Evolutionary conservation across 2,113 vertebrate species (phyloP), one percentile per base, ranked within the genome.

Genomic region (Anguilla rostrata): DNA sequence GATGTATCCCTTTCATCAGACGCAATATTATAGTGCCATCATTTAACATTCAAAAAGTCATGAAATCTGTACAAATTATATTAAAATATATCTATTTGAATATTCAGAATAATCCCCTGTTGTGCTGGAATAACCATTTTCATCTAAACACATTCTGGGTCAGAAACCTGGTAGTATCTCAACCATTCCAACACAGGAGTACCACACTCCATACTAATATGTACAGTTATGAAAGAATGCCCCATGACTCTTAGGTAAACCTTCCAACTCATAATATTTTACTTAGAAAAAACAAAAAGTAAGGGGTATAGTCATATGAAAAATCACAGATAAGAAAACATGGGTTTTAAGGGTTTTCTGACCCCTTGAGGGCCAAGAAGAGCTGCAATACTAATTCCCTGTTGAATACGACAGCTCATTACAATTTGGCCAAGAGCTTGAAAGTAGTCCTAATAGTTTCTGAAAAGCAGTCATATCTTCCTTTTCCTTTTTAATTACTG

Each of bases 331-430:
- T 66, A 66, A 60, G 71, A 83, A 60, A 83, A 83, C 26, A 60
- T 46, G 22, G 22, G n/a, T n/a, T 20, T 56, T 20, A 14, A 83
- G 34, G 15, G 26, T 34, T 39, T 60, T 12, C 11, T 39, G n/a
- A 83, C 29, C 57, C 82, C 82, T 83, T 83, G 34, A 83, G 56
- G 49, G 14, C 57, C 15, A 29, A 34, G 34, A 16, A 83, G 41
- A 82, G 53, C 20, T 40, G 0, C 56, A 79, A 56, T 78, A 9
- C 14, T 34, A 49, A 49, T 49, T 78, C 66, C 18, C 66, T 56
- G 40, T n/a, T 83, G 85, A 85, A 83, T 49, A 81, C 88, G 84
- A 91, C 56, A 87, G 53, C 83, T 91, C 60, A 85, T 82, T 87
- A 87, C 85, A 83, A 84, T 66, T 39, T 46, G 83, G 87, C 79